phyloP scores from a whole-genome alignment of 2,113 vertebrate species.

The Bubo scandiacus region DNA sequence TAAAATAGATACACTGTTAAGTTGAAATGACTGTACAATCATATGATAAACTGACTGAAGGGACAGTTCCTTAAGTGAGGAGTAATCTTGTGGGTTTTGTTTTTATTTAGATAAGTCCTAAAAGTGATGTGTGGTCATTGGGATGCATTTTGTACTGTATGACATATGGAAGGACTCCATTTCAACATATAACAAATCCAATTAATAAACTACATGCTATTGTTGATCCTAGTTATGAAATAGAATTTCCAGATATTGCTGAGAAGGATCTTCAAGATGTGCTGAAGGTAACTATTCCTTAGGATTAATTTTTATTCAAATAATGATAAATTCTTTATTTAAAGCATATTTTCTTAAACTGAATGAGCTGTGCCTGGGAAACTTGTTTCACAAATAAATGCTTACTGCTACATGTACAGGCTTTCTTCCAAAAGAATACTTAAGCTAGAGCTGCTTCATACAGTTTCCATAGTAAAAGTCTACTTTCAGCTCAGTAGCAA shows the following conservation, averaged over 20 bases:
- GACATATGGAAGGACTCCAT: conserved; percentile 95
- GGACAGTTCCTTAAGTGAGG: not conserved
- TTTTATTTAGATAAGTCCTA: conserved; percentile 87
- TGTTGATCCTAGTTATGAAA: conserved; percentile 85
- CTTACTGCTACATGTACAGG: not conserved
- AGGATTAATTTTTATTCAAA: not conserved
- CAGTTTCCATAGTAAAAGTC: not conserved
- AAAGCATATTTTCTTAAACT: not conserved
- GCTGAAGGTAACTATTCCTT: conserved; percentile 81
- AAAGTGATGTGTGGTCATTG: conserved; percentile 96
- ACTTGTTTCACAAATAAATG: not conserved
- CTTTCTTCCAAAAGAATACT: not conserved
- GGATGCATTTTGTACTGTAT: conserved; percentile 97
- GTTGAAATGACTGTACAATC: not conserved
- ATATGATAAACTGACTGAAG: not conserved
- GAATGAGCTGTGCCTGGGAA: not conserved
- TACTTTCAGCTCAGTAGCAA: not conserved
- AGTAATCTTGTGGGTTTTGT: not conserved
- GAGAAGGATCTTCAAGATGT: conserved; percentile 95
- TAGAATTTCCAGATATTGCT: conserved; percentile 88
- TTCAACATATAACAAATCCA: conserved; percentile 94
- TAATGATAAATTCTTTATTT: not conserved
- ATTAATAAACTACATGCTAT: conserved; percentile 93
- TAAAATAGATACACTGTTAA: not conserved
- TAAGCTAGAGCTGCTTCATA: not conserved